These are phyloP conservation scores for Steinernema feltiae DNA, from an alignment of 1,140 invertebrate species.

Conservation along the genomic window DNA sequence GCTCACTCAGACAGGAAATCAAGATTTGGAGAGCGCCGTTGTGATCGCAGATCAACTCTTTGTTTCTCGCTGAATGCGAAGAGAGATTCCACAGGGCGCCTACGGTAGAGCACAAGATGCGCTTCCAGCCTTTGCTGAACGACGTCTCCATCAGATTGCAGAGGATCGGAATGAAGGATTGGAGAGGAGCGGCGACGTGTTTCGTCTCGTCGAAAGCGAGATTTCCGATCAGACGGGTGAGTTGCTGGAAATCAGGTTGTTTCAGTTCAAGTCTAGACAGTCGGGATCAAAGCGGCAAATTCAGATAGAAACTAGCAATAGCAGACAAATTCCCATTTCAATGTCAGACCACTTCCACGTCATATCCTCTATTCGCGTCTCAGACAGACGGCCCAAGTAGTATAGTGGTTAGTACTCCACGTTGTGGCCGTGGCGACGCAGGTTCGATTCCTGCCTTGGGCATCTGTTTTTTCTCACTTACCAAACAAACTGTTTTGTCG, in stretches of 20 bases:
- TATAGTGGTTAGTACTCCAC: constrained; percentile 55
- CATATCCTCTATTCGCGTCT: too few species aligned
- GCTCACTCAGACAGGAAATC: not conserved
- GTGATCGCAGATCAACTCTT: not conserved
- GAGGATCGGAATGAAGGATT: not conserved
- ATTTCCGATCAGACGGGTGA: not conserved
- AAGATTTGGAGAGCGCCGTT: not conserved
- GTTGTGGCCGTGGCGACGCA: constrained; percentile 52
- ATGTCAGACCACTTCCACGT: too few species aligned
- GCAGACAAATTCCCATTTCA: too few species aligned
- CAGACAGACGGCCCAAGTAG: constrained; percentile 48
- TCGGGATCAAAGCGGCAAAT: too few species aligned
- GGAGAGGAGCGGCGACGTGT: not conserved
- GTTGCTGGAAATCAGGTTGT: not conserved
- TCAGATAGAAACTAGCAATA: too few species aligned
- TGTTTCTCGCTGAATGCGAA: not conserved
- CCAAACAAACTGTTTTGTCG: not conserved
- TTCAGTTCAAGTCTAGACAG: too few species aligned
- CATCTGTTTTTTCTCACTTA: constrained; percentile 20
- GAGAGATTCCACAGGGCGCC: not conserved
- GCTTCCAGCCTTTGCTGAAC: not conserved
- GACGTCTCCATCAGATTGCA: not conserved
- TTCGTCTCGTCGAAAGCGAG: not conserved
- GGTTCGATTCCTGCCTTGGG: constrained; percentile 48
- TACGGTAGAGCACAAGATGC: not conserved